Percentiles rank a stretch among this genome's conserved stretches.
Conservation (phyloP, 2,113 vertebrate genomes). For the Mirza zaza region DNA sequence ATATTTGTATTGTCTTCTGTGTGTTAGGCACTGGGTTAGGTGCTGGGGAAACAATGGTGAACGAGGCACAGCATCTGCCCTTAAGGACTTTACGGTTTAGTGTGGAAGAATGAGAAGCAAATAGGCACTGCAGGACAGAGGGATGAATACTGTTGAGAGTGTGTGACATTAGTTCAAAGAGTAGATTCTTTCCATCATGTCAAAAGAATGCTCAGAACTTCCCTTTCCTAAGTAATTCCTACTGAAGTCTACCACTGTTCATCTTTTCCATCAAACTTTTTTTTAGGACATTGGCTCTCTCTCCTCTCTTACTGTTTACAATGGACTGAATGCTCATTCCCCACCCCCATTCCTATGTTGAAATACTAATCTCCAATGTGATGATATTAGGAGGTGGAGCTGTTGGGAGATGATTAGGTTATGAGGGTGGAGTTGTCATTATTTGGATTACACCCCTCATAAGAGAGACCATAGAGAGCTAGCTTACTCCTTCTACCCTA, state of each 20-base stretch:
- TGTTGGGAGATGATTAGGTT: background rate
- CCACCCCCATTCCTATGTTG: background rate
- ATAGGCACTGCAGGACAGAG: background rate
- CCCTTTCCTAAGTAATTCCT: background rate
- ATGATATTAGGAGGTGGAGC: background rate
- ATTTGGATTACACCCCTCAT: background rate
- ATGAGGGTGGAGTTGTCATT: background rate
- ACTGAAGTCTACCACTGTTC: background rate
- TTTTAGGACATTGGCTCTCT: background rate
- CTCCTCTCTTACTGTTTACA: background rate
- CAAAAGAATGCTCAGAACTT: background rate
- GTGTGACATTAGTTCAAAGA: background rate
- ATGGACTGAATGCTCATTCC: background rate
- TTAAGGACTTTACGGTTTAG: background rate
- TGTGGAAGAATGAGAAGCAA: background rate
- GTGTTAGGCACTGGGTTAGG: background rate
- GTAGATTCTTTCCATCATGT: background rate
- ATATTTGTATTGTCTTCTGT: background rate
- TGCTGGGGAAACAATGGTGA: background rate
- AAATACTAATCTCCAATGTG: background rate
- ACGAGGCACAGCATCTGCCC: background rate
- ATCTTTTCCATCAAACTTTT: background rate
- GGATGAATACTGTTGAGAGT: background rate
- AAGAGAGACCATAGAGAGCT: background rate
- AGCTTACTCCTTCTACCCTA: background rate